These are phyloP conservation scores for Sander lucioperca DNA, from an alignment of 2,113 vertebrate species.

Conservation along the genomic window DNA sequence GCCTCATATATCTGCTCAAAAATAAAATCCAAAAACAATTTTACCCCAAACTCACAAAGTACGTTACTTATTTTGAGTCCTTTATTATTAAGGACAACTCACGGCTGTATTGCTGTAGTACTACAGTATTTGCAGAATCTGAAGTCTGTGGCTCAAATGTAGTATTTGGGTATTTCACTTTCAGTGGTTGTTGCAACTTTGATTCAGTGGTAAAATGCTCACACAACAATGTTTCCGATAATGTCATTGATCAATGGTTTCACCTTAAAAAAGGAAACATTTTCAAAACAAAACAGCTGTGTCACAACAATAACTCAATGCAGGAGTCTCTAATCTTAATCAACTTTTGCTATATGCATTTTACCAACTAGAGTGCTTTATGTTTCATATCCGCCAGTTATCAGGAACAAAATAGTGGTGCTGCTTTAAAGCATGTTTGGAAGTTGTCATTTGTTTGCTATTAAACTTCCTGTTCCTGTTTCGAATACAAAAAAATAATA, in stretches of 20 bases:
- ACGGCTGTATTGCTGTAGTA: not conserved
- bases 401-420: not conserved
- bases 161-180: not conserved
- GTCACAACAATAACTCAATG: conserved; percentile 9
- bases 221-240: not conserved
- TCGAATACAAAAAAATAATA: conserved; percentile 27
- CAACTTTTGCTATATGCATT: conserved; percentile 14
- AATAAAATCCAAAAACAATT: not conserved
- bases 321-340: conserved; percentile 39
- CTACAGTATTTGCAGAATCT: conserved; percentile 15
- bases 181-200: conserved; percentile 37
- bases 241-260: not conserved
- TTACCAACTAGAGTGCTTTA: conserved; percentile 27
- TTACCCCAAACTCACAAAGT: not conserved
- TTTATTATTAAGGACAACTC: not conserved
- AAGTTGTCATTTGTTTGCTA: conserved; percentile 8
- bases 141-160: conserved; percentile 11
- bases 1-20: not conserved
- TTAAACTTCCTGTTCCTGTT: not conserved
- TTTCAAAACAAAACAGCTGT: not conserved
- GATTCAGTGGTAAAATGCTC: conserved; percentile 10
- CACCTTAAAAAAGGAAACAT: not conserved
- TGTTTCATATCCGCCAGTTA: not conserved
- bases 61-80: not conserved
- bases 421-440: conserved; percentile 10